Evolutionary conservation across 2,113 vertebrate genomes (phyloP).

Genomic region (Mus spicilegus): DNA sequence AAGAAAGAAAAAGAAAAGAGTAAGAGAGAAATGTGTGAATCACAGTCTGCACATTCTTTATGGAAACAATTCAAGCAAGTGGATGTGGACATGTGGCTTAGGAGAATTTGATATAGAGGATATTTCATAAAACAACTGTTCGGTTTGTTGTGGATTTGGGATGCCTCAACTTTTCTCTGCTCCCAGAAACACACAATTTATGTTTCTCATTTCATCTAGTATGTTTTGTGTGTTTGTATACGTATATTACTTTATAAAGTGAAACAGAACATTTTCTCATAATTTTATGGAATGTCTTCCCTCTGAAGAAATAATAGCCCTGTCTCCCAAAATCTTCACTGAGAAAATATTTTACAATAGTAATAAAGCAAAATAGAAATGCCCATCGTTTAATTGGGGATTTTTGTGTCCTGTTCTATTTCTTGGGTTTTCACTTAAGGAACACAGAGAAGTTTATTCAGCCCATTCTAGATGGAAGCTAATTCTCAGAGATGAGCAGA

Average conservation of each 20-base stretch:
- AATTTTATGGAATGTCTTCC: constrained; percentile 5
- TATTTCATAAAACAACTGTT: background rate
- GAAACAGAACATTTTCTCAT: background rate
- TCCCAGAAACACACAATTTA: background rate
- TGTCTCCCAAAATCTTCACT: background rate
- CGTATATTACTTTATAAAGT: constrained; percentile 25
- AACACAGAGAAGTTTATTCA: background rate
- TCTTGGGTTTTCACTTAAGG: background rate
- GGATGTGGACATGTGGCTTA: accelerated
- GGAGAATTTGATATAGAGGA: background rate
- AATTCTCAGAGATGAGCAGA: constrained; percentile 16
- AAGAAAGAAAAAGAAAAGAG: no score
- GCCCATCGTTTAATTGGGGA: background rate
- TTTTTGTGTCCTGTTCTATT: background rate
- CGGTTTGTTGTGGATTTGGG: background rate
- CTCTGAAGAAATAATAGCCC: constrained; percentile 31
- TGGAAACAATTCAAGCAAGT: no score
- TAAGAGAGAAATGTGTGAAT: background rate
- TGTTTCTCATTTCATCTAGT: background rate
- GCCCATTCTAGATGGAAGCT: background rate
- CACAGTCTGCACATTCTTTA: no score
- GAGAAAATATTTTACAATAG: background rate
- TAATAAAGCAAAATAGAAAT: background rate
- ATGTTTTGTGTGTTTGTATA: background rate
- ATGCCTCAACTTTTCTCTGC: background rate